Conservation (phyloP, 2,888 invertebrate species). For the Ormyrus labotus region DNA sequence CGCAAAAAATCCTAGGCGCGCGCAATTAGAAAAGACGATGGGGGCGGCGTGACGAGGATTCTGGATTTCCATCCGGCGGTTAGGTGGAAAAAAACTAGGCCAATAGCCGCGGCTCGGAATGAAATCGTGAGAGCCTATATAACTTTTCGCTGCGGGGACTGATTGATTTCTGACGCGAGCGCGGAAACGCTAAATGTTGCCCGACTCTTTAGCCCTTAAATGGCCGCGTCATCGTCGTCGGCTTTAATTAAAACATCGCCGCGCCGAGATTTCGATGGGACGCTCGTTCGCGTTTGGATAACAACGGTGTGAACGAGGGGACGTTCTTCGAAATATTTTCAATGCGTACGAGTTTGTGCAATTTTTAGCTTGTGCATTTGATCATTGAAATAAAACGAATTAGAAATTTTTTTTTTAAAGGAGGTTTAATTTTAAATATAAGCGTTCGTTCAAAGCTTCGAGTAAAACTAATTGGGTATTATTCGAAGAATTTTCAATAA, state of each 20-base stretch:
- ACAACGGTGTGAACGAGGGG: too few species aligned
- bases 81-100: neutral
- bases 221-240: neutral
- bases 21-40: slow-evolving; percentile 19
- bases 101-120: neutral
- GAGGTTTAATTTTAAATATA: too few species aligned
- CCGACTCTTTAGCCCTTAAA: slow-evolving; percentile 41
- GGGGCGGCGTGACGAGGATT: neutral
- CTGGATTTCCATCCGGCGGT: neutral
- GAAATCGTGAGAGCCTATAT: neutral
- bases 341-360: too few species aligned
- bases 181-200: neutral
- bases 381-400: too few species aligned
- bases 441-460: too few species aligned
- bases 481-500: too few species aligned
- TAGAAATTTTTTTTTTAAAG: too few species aligned
- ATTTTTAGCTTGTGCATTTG: too few species aligned
- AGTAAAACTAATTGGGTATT: too few species aligned
- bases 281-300: too few species aligned
- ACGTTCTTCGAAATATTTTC: too few species aligned
- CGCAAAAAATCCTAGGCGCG: neutral
- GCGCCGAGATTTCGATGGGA: neutral
- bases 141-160: slow-evolving; percentile 5
- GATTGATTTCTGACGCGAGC: slow-evolving; percentile 23
- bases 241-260: slow-evolving; percentile 32